phyloP scores from a whole-genome alignment of 2,113 vertebrate species.

The Petroica traversi region DNA sequence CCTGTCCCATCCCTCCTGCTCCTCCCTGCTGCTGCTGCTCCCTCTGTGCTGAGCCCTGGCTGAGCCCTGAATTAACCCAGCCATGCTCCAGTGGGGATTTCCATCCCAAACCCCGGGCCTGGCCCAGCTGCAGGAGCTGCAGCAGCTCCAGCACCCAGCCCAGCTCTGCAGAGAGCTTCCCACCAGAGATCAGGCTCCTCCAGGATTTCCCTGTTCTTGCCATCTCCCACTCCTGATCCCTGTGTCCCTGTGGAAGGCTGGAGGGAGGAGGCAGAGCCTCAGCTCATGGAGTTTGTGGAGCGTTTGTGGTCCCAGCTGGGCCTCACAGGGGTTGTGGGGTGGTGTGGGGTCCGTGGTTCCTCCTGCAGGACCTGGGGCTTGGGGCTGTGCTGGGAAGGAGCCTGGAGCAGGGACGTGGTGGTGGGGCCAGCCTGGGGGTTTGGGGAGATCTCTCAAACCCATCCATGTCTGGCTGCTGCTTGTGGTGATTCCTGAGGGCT shows the following conservation, averaged over 20 bases:
- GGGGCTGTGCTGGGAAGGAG: neutral
- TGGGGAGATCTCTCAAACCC: neutral
- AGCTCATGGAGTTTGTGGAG: neutral
- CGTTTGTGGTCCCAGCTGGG: neutral
- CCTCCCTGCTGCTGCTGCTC: neutral
- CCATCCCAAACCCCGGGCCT: neutral
- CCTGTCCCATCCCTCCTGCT: neutral
- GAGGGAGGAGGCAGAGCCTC: neutral
- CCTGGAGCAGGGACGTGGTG: neutral
- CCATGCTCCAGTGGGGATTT: fast-evolving
- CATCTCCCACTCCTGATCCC: neutral
- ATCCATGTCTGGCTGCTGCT: neutral
- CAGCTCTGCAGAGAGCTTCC: neutral
- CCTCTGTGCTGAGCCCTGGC: neutral
- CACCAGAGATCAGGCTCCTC: neutral
- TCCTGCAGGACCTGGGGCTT: neutral
- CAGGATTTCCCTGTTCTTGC: neutral
- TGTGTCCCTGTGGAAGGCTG: neutral
- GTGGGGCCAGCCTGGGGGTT: neutral
- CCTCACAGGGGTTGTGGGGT: neutral
- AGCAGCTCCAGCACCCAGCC: neutral
- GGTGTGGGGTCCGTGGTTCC: neutral
- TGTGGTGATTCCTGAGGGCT: neutral
- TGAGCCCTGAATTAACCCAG: neutral
- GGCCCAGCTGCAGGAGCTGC: neutral